phyloP scores from a whole-genome alignment of 2,888 invertebrate genomes.

The Plemyria rubiginata region DNA sequence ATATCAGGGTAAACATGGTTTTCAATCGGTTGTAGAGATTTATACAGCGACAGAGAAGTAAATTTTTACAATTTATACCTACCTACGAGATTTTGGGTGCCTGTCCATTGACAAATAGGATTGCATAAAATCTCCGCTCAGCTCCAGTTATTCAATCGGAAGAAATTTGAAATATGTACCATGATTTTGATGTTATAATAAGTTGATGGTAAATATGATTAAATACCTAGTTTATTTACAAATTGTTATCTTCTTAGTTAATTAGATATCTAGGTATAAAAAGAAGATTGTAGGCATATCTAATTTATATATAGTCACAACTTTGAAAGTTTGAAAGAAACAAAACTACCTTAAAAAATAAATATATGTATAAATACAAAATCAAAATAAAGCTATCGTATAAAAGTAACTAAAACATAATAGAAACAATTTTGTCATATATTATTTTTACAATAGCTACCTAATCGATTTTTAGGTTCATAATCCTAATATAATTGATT shows the following conservation, averaged over 20 bases:
- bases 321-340: constrained; percentile 10
- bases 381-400: constrained; percentile 10
- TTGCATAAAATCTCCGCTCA: no score
- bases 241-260: not conserved
- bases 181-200: constrained; percentile 2
- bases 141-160: no score
- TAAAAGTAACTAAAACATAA: constrained; percentile 20
- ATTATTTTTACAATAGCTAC: constrained; percentile 6
- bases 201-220: not conserved
- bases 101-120: no score
- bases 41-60: not conserved
- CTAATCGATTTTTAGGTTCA: not conserved
- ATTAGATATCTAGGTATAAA: constrained; percentile 13
- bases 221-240: constrained; percentile 19
- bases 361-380: constrained; percentile 7
- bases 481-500: constrained; percentile 2
- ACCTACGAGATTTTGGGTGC: no score
- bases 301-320: constrained; percentile 8
- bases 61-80: no score
- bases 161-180: constrained; percentile 7
- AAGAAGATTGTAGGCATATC: constrained; percentile 17
- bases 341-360: constrained; percentile 3
- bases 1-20: not conserved
- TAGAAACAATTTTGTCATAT: constrained; percentile 14
- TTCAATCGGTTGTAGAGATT: not conserved